Percentiles rank a stretch among this genome's conserved stretches.
Conservation (phyloP, 2,888 invertebrate species). For the Anticlea derivata region DNA sequence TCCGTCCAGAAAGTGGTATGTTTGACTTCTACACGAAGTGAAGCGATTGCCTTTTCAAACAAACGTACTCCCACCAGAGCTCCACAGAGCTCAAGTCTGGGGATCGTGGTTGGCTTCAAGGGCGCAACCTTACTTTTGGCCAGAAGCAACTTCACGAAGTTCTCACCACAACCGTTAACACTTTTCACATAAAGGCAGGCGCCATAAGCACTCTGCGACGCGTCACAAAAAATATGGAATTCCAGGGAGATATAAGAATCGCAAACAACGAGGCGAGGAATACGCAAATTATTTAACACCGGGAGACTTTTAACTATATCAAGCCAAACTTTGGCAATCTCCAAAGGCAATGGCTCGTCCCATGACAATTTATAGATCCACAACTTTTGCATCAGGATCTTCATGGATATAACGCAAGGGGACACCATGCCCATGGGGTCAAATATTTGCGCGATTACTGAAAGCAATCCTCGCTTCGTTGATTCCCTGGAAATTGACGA, state of each 20-base stretch:
- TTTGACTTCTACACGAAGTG: slow-evolving; percentile 28
- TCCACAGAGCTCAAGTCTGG: slow-evolving; percentile 44
- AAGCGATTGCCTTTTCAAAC: slow-evolving; percentile 31
- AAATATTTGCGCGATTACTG: slow-evolving; percentile 33
- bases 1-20: slow-evolving; percentile 40
- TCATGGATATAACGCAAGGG: slow-evolving; percentile 37
- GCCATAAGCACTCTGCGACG: slow-evolving; percentile 42
- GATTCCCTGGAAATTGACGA: slow-evolving; percentile 18
- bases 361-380: slow-evolving; percentile 36
- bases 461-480: slow-evolving; percentile 39
- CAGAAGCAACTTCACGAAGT: slow-evolving; percentile 27
- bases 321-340: background rate
- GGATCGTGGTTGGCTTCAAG: slow-evolving; percentile 40
- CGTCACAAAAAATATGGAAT: slow-evolving; percentile 41
- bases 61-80: slow-evolving; percentile 41
- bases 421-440: slow-evolving; percentile 35
- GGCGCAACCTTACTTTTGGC: slow-evolving; percentile 42
- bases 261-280: slow-evolving; percentile 36
- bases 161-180: slow-evolving; percentile 16
- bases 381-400: slow-evolving; percentile 37
- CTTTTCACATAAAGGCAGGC: slow-evolving; percentile 39
- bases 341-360: slow-evolving; percentile 31
- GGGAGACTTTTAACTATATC: slow-evolving; percentile 17
- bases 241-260: slow-evolving; percentile 25
- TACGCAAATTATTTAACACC: slow-evolving; percentile 25